phyloP scores from a whole-genome alignment of 1,140 invertebrate genomes.

The Listronotus bonariensis region DNA sequence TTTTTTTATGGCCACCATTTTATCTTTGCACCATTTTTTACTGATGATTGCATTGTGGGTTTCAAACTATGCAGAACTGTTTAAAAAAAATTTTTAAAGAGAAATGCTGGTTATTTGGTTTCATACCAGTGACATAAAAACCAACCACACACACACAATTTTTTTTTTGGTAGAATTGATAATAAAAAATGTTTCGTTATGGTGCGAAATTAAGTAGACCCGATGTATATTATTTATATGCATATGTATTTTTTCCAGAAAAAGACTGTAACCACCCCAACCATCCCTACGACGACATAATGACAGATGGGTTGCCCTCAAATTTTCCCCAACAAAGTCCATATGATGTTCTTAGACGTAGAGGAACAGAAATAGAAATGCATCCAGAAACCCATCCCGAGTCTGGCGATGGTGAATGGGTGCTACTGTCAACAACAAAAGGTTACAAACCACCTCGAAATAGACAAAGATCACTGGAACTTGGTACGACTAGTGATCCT shows the following conservation, averaged over 20 bases:
- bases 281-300: slow-evolving; percentile 58
- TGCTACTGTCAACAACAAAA: slow-evolving; percentile 75
- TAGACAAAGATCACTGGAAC: slow-evolving; percentile 56
- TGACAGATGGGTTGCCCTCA: slow-evolving; percentile 69
- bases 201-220: too few relatives aligned
- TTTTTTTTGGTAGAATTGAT: too few relatives aligned
- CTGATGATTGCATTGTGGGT: too few relatives aligned
- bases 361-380: slow-evolving; percentile 39
- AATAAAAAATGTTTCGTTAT: too few relatives aligned
- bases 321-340: slow-evolving; percentile 64
- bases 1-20: too few relatives aligned
- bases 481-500: slow-evolving; percentile 28
- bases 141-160: too few relatives aligned
- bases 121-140: too few relatives aligned
- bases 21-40: too few relatives aligned
- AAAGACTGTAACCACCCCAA: slow-evolving; percentile 24
- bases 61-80: too few relatives aligned
- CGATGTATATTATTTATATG: too few relatives aligned
- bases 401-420: slow-evolving; percentile 74
- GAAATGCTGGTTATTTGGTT: too few relatives aligned
- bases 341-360: slow-evolving; percentile 39
- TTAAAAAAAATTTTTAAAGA: too few relatives aligned
- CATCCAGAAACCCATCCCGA: slow-evolving; percentile 62
- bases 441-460: slow-evolving; percentile 64
- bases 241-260: slow-evolving; percentile 32